phyloP scores from a whole-genome alignment of 2,797 vertebrate species.

The Coendou prehensilis region DNA sequence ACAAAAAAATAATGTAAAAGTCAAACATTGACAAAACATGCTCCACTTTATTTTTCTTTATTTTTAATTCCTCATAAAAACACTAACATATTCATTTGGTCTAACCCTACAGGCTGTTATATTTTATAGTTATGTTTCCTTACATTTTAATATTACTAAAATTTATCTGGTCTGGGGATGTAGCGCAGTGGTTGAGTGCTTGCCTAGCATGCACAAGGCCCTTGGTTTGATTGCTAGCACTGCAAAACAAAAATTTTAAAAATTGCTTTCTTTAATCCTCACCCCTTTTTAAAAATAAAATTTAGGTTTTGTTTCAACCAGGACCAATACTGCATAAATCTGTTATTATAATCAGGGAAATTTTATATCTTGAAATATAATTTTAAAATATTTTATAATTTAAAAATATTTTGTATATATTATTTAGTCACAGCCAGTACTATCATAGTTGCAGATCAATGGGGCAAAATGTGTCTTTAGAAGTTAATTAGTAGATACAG shows the following conservation, averaged over 20 bases:
- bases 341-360: not conserved
- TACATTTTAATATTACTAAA: slow-evolving; percentile 3
- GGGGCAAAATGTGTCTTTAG: not conserved
- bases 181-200: not conserved
- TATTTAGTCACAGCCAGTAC: not conserved
- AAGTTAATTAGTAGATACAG: not conserved
- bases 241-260: not conserved
- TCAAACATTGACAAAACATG: not conserved
- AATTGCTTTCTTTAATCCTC: not conserved
- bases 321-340: not conserved
- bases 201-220: not conserved
- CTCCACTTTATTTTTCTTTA: not conserved
- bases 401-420: not conserved
- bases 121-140: not conserved
- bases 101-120: not conserved
- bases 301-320: not conserved
- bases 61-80: not conserved
- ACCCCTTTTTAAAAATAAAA: not conserved
- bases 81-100: not conserved
- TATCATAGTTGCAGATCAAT: not conserved
- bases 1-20: not conserved
- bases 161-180: not conserved
- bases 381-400: not conserved
- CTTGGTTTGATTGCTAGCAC: not conserved
- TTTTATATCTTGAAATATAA: not conserved